These are phyloP conservation scores for Taurulus bubalis DNA, from an alignment of 2,113 vertebrate species.

Conservation along the genomic window DNA sequence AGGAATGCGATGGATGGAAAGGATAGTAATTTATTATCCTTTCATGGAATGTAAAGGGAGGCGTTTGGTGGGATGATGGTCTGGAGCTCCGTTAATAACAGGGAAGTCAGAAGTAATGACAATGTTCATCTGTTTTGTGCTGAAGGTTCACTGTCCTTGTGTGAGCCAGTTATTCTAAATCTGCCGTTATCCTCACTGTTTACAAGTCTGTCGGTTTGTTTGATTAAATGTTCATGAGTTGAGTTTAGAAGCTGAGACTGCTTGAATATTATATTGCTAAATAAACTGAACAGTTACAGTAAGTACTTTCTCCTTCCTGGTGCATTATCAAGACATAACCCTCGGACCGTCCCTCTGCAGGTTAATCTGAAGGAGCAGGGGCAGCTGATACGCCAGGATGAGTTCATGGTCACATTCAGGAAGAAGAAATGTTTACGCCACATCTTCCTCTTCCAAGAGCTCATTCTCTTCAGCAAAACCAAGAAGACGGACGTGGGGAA, in stretches of 20 bases:
- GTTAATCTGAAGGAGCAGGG: slow-evolving; percentile 87
- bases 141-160: neutral
- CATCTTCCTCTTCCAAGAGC: slow-evolving; percentile 86
- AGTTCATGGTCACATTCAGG: slow-evolving; percentile 82
- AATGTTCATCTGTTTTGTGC: neutral
- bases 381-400: slow-evolving; percentile 83
- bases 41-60: neutral
- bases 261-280: neutral
- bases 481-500: slow-evolving; percentile 82
- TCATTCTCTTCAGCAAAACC: slow-evolving; percentile 87
- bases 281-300: too few relatives aligned
- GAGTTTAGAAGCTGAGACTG: neutral
- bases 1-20: neutral
- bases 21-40: neutral
- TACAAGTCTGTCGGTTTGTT: neutral
- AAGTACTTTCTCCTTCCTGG: neutral
- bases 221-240: neutral
- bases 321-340: too few relatives aligned
- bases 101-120: neutral
- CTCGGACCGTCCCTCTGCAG: slow-evolving; percentile 69
- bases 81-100: neutral
- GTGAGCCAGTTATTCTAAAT: neutral
- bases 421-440: slow-evolving; percentile 84
- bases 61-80: neutral
- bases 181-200: neutral